Evolutionary conservation across 2,888 invertebrate genomes (phyloP), one percentile per base, ranked within the genome.

Genomic region (Octonoba sinensis): DNA sequence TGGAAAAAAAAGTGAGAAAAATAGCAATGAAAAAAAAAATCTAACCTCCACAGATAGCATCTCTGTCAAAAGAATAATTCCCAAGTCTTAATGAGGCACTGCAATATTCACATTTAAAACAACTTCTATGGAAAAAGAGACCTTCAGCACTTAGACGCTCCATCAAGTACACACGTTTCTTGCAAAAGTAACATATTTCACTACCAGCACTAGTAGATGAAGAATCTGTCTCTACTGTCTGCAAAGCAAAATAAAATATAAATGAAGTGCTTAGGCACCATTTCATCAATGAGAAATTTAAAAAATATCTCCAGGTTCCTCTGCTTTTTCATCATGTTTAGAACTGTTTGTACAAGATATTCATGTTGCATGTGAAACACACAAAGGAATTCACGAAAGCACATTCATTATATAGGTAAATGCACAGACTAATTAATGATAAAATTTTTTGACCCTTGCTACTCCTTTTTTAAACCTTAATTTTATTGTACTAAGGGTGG

Each of bases 21-120:
- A 27, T 27, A 27, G 27, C 27, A n/a, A 62, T 13, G 22, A 16
- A 16, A n/a, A 18, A 69, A 57, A 16, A 20, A 49, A 44, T 92
- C 92, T 86, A 91, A 91, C 24, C 91, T 91, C 77, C 82, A 73
- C 74, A 74, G 13, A 75, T 54, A 84, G 92, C 92, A 85, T 93
- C 93, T 20, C 92, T 90, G 87, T 94, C 93, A 87, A 92, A 93
- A 59, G 92, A 91, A 87, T 94, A 94, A 79, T 92, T 93, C 62
- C 92, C 94, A 62, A 96, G 92, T 64, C 96, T 91, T 62, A 98
- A 91, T 82, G 93, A 93, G 4, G 93, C 92, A 86, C 93, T 93
- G 89, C 97, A 98, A 88, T 96, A 95, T 88, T 96, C 94, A 90
- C 98, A 98, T 84, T 95, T 93, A 90, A 98, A 95, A 90, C 98